Evolutionary conservation across 2,113 vertebrate genomes (phyloP), one percentile per base, ranked within the genome.

Genomic region (Poeciliopsis turrubarensis): DNA sequence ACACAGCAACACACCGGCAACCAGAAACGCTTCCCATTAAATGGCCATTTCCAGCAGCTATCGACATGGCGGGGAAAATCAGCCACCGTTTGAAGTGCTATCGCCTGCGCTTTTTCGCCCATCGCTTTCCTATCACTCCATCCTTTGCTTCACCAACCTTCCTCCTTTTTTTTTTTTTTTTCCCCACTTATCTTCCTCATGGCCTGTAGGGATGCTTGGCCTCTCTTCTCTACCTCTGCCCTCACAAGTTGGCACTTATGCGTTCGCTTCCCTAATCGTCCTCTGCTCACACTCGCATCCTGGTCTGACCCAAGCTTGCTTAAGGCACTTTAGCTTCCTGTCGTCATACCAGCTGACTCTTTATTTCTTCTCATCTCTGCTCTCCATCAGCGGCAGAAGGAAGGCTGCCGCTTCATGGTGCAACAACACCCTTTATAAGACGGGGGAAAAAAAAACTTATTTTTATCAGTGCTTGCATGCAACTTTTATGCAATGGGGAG

Each of bases 41-140:
- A 81, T 15, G 9, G 65, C 66, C 4, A 72, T 87, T 86, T 82
- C 82, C 72, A 70, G 75, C 71, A 47, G 77, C 70, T 68, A 73
- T 73, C 13, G 6, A 72, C 15, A 0, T 26, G 26, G 62, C 26
- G 22, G 31, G 70, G 37, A 76, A 62, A 84, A 89, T 89, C 84
- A 81, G 66, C 73, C 75, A 68, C 34, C 71, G 78, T 90, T 90
- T 90, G 85, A 91, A 88, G 87, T 90, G 25, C 17, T 72, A 77
- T 87, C 79, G 63, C 82, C 82, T 63, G 79, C 70, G 79, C 73
- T 83, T 68, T 65, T 80, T 81, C 84, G 78, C 76, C 80, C 76
- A 78, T 89, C 61, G 14, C 81, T 66, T 19, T 57, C 71, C 63
- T 75, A 84, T 87, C 86, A 63, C 34, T 85, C 81, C 70, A 64